Conservation (phyloP, 2,113 vertebrate genomes). For the Crotalus tigris region DNA sequence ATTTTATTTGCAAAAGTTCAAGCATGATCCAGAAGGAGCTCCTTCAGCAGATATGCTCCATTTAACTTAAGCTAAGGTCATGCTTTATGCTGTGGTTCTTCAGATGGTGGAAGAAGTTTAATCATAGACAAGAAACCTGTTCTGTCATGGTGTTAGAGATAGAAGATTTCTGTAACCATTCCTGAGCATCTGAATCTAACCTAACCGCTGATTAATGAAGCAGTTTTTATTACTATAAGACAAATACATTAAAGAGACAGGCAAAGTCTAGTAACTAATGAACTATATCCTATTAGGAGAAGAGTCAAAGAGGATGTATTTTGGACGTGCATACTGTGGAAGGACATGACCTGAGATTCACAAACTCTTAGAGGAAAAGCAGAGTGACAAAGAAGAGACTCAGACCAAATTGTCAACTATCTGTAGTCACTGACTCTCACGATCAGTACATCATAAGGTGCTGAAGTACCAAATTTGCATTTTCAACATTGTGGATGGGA, state of each 20-base stretch:
- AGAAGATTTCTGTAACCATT: neutral
- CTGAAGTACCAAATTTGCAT: neutral
- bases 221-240: neutral
- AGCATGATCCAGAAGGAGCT: slow-evolving; percentile 44
- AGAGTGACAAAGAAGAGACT: neutral
- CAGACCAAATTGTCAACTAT: slow-evolving; percentile 21
- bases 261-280: neutral
- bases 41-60: slow-evolving; percentile 44
- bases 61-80: slow-evolving; percentile 17
- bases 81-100: slow-evolving; percentile 45
- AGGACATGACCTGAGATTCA: neutral
- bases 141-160: neutral
- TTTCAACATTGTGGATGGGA: neutral
- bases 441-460: neutral
- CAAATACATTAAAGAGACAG: neutral
- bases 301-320: neutral
- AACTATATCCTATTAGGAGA: neutral
- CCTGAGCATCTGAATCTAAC: neutral
- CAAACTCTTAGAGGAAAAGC: neutral
- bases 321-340: neutral
- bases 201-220: neutral
- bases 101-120: slow-evolving; percentile 24
- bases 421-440: neutral
- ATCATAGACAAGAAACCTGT: slow-evolving; percentile 1
- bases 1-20: slow-evolving; percentile 44